These are phyloP conservation scores for Chromoteleia sp. DNA, from an alignment of 2,888 invertebrate species.

Conservation along the genomic window DNA sequence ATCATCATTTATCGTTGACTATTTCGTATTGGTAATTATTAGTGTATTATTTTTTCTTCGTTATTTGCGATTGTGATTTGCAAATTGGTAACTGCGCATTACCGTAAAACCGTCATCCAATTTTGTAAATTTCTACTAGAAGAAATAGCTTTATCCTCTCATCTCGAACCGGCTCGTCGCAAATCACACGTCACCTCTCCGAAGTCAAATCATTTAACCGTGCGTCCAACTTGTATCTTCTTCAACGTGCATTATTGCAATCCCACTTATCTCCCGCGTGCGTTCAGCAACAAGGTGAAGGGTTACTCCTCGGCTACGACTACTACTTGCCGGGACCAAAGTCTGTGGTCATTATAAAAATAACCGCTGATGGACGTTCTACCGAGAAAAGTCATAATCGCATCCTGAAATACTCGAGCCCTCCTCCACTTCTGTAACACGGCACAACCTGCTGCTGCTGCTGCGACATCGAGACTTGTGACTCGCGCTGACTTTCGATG, in stretches of 20 bases:
- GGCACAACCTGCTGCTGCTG: conserved; percentile 60
- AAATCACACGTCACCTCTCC: conserved; percentile 39
- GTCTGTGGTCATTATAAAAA: conserved; percentile 83
- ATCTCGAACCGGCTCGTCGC: conserved; percentile 2
- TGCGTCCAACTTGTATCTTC: conserved; percentile 31
- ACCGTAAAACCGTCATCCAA: background rate
- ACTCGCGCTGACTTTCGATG: conserved; percentile 40
- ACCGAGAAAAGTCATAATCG: conserved; percentile 85
- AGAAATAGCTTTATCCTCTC: conserved; percentile 6
- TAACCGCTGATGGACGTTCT: conserved; percentile 85
- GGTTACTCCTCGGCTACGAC: conserved; percentile 77
- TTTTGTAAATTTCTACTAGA: background rate
- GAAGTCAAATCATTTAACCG: conserved; percentile 54
- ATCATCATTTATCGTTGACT: too few species aligned
- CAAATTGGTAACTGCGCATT: too few species aligned
- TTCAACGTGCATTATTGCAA: conserved; percentile 43
- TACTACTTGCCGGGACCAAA: conserved; percentile 69
- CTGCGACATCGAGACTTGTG: conserved; percentile 43
- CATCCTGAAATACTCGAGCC: conserved; percentile 77
- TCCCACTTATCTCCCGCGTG: conserved; percentile 46
- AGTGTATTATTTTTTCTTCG: too few species aligned
- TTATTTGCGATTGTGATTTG: too few species aligned
- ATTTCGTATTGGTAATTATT: too few species aligned
- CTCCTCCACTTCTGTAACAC: conserved; percentile 65
- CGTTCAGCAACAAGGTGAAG: conserved; percentile 71